Evolutionary conservation across 2,888 invertebrate species (phyloP), one percentile per base, ranked within the genome.

Genomic region (Eupithecia vulgata): DNA sequence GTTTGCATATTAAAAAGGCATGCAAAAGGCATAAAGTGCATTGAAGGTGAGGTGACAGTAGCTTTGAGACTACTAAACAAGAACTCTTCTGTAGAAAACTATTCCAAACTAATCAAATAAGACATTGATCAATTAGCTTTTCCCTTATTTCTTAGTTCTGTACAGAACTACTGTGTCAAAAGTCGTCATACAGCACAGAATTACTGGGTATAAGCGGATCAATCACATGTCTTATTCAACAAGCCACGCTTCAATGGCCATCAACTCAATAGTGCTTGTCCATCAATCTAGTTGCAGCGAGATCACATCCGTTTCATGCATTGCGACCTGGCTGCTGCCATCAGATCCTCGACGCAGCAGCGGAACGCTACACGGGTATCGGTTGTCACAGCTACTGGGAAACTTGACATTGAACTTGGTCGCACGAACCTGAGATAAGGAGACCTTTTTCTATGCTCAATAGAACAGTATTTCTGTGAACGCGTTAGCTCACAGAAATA

Each of bases 311-410:
- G 86, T 87, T 83, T 88, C 85, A 86, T 80, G 80, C 83, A 79
- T 79, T 80, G 80, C 82, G 87, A 88, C 84, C 87, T 82, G 87
- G 78, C 76, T 76, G 70, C 72, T 88, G 89, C 88, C 89, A 90
- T 84, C 82, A 89, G 88, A 91, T 88, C 88, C 88, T 85, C 80
- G 52, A 79, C 81, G 82, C 78, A 80, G 78, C 78, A 78, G 85
- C 87, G 88, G 87, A 89, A 90, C 90, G 30, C 67, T 79, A 81
- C 92, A 91, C 92, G 92, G 85, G 84, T 94, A 93, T 94, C 90
- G 80, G 83, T 84, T 93, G 87, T 85, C 69, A 35, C 65, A 64
- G 70, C 72, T 70, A 70, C 70, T 68, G 64, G 70, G 72, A 75
- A 72, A 65, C 78, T 82, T 81, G 80, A 80, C 84, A 84, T 79